Evolutionary conservation across 1,140 invertebrate genomes (phyloP).

Genomic region (Caenorhabditis brenneri): DNA sequence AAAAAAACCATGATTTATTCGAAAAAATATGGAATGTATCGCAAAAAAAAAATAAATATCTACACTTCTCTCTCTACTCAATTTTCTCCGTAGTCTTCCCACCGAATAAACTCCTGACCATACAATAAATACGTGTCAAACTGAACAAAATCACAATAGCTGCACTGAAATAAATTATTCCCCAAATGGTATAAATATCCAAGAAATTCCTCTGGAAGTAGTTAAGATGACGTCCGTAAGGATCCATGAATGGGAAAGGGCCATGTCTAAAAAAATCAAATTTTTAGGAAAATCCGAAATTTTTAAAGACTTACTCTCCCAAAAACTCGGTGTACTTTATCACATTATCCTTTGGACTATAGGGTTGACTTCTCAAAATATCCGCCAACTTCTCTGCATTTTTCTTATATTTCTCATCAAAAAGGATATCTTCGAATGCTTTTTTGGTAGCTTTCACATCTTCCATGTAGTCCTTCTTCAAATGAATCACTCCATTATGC

Average conservation of each 20-base stretch:
- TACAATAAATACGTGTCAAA: neutral
- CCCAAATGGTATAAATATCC: neutral
- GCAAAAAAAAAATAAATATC: neutral
- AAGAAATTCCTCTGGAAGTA: neutral
- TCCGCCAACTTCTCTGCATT: neutral
- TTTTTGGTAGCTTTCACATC: conserved; percentile 1
- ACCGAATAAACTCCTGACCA: neutral
- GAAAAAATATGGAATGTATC: no score
- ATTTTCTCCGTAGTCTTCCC: no score
- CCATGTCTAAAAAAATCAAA: neutral
- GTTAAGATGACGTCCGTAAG: neutral
- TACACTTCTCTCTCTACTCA: no score
- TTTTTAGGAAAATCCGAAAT: neutral
- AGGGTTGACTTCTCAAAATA: neutral
- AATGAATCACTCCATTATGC: conserved; percentile 45
- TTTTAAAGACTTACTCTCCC: neutral
- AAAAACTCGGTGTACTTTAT: conserved; percentile 9
- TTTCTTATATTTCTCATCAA: neutral
- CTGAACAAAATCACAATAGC: neutral
- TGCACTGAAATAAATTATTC: neutral
- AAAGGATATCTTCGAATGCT: conserved; percentile 44
- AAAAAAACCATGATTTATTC: no score
- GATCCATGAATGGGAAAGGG: neutral
- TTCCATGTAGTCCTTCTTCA: conserved; percentile 42
- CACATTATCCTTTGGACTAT: neutral